Conservation (phyloP, 2,797 vertebrate species). For the Pelobates cultripes region DNA sequence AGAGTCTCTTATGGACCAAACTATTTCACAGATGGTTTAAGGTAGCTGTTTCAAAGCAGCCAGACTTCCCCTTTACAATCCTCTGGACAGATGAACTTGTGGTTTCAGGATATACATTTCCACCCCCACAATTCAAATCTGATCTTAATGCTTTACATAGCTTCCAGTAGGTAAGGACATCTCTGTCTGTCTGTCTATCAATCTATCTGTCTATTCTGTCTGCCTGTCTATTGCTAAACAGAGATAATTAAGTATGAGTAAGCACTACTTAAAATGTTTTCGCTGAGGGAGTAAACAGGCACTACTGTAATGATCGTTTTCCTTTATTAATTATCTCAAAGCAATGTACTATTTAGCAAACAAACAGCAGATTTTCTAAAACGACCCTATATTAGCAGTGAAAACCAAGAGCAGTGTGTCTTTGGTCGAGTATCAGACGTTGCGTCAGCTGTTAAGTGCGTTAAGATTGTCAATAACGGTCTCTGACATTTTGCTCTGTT, state of each 20-base stretch:
- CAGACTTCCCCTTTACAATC: slow-evolving; percentile 23
- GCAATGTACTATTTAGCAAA: too few relatives aligned
- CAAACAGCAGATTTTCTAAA: too few relatives aligned
- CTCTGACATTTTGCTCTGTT: slow-evolving; percentile 31
- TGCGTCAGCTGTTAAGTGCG: slow-evolving; percentile 28
- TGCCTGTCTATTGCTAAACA: too few relatives aligned
- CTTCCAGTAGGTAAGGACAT: too few relatives aligned
- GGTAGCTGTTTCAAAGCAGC: slow-evolving; percentile 7
- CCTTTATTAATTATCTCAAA: too few relatives aligned
- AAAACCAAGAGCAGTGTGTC: background rate
- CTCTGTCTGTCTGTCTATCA: too few relatives aligned
- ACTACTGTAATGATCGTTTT: too few relatives aligned
- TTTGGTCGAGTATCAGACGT: slow-evolving; percentile 22
- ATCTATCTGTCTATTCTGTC: too few relatives aligned
- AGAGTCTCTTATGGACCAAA: background rate
- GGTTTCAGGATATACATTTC: slow-evolving; percentile 20
- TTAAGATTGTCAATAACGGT: background rate
- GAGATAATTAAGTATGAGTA: too few relatives aligned
- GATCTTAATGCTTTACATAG: background rate
- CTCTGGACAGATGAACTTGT: slow-evolving; percentile 2
- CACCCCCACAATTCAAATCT: slow-evolving; percentile 22
- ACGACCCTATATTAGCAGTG: background rate
- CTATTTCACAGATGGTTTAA: slow-evolving; percentile 25
- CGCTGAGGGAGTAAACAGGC: too few relatives aligned
- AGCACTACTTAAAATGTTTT: too few relatives aligned